phyloP scores from a whole-genome alignment of 2,113 vertebrate species.

The Laticauda laticaudata region DNA sequence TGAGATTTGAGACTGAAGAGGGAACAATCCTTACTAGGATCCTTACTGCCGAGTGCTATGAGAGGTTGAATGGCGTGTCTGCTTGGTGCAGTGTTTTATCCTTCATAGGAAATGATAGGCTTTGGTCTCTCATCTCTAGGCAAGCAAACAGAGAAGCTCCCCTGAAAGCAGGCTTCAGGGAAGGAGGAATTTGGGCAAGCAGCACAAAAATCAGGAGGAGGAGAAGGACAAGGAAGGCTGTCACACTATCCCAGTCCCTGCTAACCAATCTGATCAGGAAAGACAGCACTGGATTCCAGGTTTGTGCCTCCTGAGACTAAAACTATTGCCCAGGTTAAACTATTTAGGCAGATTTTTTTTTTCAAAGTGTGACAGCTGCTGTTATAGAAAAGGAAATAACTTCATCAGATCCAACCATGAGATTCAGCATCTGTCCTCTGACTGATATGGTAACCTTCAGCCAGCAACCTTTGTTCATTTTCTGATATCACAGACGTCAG shows the following conservation, averaged over 20 bases:
- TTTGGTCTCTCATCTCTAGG: conserved; percentile 36
- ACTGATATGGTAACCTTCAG: neutral
- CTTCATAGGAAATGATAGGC: conserved; percentile 31
- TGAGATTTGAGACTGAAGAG: conserved; percentile 3
- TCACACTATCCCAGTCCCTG: neutral
- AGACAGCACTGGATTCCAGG: neutral
- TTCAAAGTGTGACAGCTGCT: neutral
- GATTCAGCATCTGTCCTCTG: neutral
- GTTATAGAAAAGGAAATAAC: neutral
- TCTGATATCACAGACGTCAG: neutral
- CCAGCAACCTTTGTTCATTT: neutral
- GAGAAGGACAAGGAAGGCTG: neutral
- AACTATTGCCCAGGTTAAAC: neutral
- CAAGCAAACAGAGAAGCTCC: conserved; percentile 46
- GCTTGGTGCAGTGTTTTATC: conserved; percentile 29
- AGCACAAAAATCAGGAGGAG: conserved; percentile 28
- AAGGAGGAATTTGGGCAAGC: conserved; percentile 22
- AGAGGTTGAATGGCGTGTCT: conserved; percentile 20
- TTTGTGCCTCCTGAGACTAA: accelerated
- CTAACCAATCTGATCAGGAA: conserved; percentile 19
- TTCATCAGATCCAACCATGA: neutral
- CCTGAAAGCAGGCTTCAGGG: conserved; percentile 20
- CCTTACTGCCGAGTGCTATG: accelerated
- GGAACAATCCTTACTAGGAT: conserved; percentile 20
- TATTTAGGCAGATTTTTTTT: neutral